phyloP scores from a whole-genome alignment of 2,113 vertebrate species.

The Barbus barbus region DNA sequence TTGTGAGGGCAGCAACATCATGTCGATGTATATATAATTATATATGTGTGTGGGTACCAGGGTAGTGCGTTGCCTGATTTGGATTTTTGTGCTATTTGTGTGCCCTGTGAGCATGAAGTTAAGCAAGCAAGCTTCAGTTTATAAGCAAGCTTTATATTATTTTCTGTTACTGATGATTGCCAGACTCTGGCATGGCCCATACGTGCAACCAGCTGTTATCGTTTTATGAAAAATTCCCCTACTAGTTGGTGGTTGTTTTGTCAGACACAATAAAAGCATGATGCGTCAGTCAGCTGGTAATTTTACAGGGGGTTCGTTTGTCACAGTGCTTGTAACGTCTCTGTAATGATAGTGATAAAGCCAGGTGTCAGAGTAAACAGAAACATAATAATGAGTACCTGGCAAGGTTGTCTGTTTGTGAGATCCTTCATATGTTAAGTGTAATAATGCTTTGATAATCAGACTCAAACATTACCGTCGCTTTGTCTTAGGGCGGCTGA shows the following conservation, averaged over 20 bases:
- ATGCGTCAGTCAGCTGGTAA: background rate
- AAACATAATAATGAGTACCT: constrained; percentile 14
- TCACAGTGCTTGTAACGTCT: background rate
- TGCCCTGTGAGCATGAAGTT: background rate
- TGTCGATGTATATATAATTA: background rate
- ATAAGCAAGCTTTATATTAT: constrained; percentile 4
- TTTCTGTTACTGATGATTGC: constrained; percentile 3
- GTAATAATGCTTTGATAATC: constrained; percentile 3
- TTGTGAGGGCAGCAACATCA: constrained; percentile 3
- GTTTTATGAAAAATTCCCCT: background rate
- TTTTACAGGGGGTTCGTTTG: background rate
- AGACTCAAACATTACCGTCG: background rate
- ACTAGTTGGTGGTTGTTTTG: background rate
- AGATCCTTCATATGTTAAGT: constrained; percentile 5
- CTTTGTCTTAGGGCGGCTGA: background rate
- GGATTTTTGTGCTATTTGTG: constrained; percentile 7
- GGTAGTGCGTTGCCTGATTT: background rate
- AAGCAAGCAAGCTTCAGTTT: too few relatives aligned
- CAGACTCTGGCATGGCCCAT: background rate
- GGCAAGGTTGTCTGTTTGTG: constrained; percentile 21
- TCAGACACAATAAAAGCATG: constrained; percentile 1
- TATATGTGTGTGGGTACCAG: constrained; percentile 3
- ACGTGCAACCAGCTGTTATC: background rate
- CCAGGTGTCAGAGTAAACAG: constrained; percentile 3
- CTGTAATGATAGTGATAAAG: background rate